Evolutionary conservation across 2,113 vertebrate genomes (phyloP).

Genomic region (Pomatostomus ruficeps): DNA sequence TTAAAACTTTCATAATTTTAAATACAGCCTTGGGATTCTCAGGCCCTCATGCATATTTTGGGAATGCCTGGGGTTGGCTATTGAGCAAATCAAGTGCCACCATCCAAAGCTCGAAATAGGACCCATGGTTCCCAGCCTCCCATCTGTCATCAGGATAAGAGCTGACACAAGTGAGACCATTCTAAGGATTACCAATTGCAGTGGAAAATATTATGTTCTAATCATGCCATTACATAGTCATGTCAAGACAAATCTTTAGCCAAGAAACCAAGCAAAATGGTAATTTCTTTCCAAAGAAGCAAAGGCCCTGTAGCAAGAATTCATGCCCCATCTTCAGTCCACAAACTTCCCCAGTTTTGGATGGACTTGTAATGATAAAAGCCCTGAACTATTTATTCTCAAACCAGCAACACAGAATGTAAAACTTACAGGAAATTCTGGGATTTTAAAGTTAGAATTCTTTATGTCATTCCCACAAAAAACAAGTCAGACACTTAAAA

Average conservation of each 20-base stretch:
- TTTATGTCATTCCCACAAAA: not conserved
- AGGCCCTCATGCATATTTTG: not conserved
- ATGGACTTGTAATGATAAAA: not conserved
- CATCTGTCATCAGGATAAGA: constrained; percentile 33
- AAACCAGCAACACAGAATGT: not conserved
- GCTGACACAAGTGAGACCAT: constrained; percentile 44
- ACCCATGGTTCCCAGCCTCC: not conserved
- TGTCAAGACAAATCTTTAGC: constrained; percentile 10
- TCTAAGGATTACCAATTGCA: constrained; percentile 3
- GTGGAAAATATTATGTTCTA: constrained; percentile 44
- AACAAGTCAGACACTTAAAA: not conserved
- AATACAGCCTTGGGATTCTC: not conserved
- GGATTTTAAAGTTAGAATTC: not conserved
- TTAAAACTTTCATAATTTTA: not conserved
- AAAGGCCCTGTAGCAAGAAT: not conserved
- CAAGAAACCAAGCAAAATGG: not conserved
- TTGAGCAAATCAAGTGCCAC: not conserved
- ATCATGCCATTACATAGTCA: not conserved
- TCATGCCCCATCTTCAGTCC: not conserved
- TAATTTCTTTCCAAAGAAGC: not conserved
- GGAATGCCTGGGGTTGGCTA: not conserved
- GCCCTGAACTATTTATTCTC: not conserved
- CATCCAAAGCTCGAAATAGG: not conserved
- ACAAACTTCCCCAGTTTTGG: not conserved
- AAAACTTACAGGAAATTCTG: not conserved